These are phyloP conservation scores for Molorchus minor DNA, from an alignment of 2,888 invertebrate species.

Conservation along the genomic window DNA sequence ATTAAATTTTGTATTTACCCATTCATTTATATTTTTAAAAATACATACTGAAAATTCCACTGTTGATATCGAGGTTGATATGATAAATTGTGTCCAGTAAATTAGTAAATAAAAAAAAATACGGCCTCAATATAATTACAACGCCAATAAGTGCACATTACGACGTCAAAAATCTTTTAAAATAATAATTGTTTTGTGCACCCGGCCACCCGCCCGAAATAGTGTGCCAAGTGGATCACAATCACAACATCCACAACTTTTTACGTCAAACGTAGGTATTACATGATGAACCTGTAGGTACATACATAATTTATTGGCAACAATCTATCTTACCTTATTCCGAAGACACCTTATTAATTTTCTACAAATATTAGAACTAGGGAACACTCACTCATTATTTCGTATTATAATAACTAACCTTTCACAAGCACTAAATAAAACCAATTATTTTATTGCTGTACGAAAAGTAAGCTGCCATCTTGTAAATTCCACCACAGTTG, in stretches of 20 bases:
- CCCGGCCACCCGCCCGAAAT: conserved; percentile 1
- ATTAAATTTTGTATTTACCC: too few relatives aligned
- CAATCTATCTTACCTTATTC: conserved; percentile 8
- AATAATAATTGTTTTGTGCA: too few relatives aligned
- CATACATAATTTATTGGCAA: conserved; percentile 1
- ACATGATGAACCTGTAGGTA: conserved; percentile 20
- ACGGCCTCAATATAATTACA: too few relatives aligned
- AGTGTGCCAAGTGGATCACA: conserved; percentile 12
- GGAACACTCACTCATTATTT: conserved; percentile 19
- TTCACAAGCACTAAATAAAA: conserved; percentile 28
- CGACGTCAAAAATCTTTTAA: too few relatives aligned
- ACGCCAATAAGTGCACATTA: too few relatives aligned
- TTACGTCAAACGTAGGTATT: conserved; percentile 29
- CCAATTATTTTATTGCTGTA: conserved; percentile 24
- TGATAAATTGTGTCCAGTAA: too few relatives aligned
- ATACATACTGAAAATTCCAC: too few relatives aligned
- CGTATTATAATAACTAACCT: conserved; percentile 16
- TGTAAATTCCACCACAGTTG: conserved; percentile 24
- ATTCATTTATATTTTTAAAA: too few relatives aligned
- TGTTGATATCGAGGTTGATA: too few relatives aligned
- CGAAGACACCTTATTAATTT: background rate
- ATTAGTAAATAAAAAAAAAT: conserved; percentile 2
- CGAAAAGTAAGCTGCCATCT: conserved; percentile 28
- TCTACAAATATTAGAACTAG: background rate
- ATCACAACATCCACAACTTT: conserved; percentile 17